Evolutionary conservation across 2,797 vertebrate genomes (phyloP).

Genomic region (Heterohyrax brucei): DNA sequence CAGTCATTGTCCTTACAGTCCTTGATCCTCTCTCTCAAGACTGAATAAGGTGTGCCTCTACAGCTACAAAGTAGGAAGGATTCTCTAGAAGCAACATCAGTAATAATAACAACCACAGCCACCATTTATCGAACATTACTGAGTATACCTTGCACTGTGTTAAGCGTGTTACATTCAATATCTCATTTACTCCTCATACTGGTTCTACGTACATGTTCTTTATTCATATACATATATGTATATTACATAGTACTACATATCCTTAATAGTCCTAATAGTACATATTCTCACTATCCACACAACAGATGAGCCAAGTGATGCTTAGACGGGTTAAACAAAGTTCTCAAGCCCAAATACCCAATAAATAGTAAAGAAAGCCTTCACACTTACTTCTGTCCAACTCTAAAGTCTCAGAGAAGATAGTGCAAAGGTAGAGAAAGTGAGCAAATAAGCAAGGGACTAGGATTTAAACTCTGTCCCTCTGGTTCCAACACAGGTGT

Average conservation of each 20-base stretch:
- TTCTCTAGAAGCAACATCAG: neutral
- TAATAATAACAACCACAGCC: neutral
- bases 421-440: neutral
- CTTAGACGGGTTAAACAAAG: neutral
- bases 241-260: neutral
- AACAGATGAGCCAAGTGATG: neutral
- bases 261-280: neutral
- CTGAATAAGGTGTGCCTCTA: neutral
- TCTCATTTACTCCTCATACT: neutral
- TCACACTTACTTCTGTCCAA: neutral
- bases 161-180: neutral
- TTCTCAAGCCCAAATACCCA: neutral
- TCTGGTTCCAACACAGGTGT: neutral
- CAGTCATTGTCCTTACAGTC: neutral
- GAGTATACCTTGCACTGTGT: neutral
- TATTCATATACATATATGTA: neutral
- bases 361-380: neutral
- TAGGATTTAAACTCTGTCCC: neutral
- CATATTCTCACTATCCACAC: neutral
- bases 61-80: neutral
- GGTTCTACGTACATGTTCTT: neutral
- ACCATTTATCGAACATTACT: conserved; percentile 1
- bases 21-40: neutral
- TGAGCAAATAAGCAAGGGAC: neutral
- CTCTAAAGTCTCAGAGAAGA: conserved; percentile 20